Base-by-base conservation (phyloP, 1,140 invertebrate species). In the Diuraphis noxia region DNA sequence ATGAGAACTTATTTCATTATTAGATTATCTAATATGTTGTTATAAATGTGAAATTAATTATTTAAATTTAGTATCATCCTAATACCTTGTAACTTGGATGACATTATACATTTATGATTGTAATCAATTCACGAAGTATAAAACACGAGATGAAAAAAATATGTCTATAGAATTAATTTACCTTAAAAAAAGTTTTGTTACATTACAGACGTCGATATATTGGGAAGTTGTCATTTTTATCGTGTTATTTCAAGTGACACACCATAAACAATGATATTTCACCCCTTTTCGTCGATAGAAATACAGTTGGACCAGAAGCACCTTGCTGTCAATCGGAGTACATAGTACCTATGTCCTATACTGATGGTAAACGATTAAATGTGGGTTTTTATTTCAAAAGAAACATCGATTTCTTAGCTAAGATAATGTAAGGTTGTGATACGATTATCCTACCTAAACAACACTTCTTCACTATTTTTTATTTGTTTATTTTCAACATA, bases 261-360 rank as follows among this genome's bases (percentile, higher is more conserved):
- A 36, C 23, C 25, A 38, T 87, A 38, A 87, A 87, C 85, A 87
- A 87, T 49, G 77, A 8, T 1, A 46, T 79, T 38, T 56, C 46
- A 87, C 34, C 49, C 25, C 46, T 38, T 87, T 87, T 43, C 7
- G 25, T 84, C 34, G 36, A 38, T 56, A 34, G n/a, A 36, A 38
- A 49, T 30, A 90, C 77, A 81, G 34, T n/a, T 36, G 77, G 41
- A 81, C 88, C 72, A 46, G 88, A n/a, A 81, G 88, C 88, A 79
- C 38, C 88, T 89, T 43, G 41, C 72, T 90, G 85, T 87, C 85
- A 56, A 86, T 87, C 85, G 40, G 85, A 56, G 38, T 17, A 72
- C 56, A 56, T 87, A 30, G 56, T 56, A 23, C 13, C 43, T 46
- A 43, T 4, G 25, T 49, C 13, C 43, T 46, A 43, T 4, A 38